Base-by-base conservation (phyloP, 2,113 vertebrate species). In the Pteronura brasiliensis region DNA sequence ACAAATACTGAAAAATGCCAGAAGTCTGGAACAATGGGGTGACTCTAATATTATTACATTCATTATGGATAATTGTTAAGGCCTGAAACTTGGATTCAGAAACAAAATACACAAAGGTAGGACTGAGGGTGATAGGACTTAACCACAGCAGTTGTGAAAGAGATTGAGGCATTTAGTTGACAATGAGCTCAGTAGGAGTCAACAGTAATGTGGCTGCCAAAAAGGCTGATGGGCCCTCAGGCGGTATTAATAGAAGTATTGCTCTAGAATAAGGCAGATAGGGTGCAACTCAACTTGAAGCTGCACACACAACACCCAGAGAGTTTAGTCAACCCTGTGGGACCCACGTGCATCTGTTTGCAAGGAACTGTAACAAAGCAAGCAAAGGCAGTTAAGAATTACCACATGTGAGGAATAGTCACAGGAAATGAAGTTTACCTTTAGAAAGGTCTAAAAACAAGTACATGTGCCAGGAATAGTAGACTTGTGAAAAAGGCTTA, bases 181-280 rank as follows among this genome's bases (percentile, higher is more conserved):
- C 84, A 96, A 88, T 88, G 82, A 95, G 57, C 97, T 98, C 98
- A 59, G 95, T 92, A 77, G 94, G 94, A 93, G 49, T 76, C 82
- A 88, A 88, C 69, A 93, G 77, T 52, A 88, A 72, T 39, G 74
- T 23, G 77, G 18, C 84, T 96, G 96, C 95, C 90, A 93, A 97
- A 96, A 94, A 84, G 94, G 39, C 93, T 79, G 88, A 94, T 67
- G 90, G 83, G 71, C 76, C 92, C 63, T 2, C 31, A 85, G 97
- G 92, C 87, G 59, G 29, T 47, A 94, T 97, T 97, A 90, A 87
- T 85, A 44, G 87, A 57, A 83, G 49, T 71, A n/a, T 11, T 52
- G 61, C 79, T 63, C 71, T 92, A 39, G 63, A 90, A 71, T 80
- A 88, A 82, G 93, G 39, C 34, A 71, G 77, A 77, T 65, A 93